Base-by-base conservation (phyloP, 2,797 vertebrate genomes). In the Xenentodon cancila region DNA sequence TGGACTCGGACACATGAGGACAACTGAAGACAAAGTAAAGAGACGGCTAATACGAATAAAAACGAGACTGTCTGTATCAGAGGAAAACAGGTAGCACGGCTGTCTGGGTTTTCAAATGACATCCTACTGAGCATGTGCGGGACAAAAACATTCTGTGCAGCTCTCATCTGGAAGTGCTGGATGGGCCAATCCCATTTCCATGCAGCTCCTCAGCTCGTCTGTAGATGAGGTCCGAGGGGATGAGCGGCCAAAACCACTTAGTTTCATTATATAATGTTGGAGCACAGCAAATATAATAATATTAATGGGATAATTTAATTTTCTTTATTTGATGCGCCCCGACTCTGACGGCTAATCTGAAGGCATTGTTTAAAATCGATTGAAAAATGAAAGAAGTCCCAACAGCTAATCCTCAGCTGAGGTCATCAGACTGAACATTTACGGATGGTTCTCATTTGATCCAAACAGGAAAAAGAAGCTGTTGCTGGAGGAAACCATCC, bases 261-360 rank as follows among this genome's bases (percentile, higher is more conserved):
- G 81, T 87, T 86, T 86, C 84, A 88, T 92, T 92, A 90, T 81
- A 80, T 91, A 89, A 92, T 86, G 86, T 77, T 74, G 80, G 32
- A 75, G 67, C 68, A 27, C 52, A 60, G 66, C 65, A 82, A 88
- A 82, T 76, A 91, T 90, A 92, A 91, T 92, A 93, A 92, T 86
- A 86, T 82, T 91, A 91, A 92, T 91, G 60, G 60, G 68, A 64
- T 71, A 64, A 71, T 71, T 64, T 71, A 58, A 64, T 64, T 71
- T 71, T 71, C 60, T 71, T 64, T 64, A 71, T 71, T 71, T 58
- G 54, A 70, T 70, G 59, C 53, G 40, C 52, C 45, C 80, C 68
- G 85, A 84, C 79, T 90, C 77, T 73, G 79, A 64, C 64, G 74
- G 92, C 91, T 92, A 92, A 93, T 93, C 91, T 92, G 86, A 72